Evolutionary conservation across 2,113 vertebrate species (phyloP).

Genomic region (Bungarus multicinctus): DNA sequence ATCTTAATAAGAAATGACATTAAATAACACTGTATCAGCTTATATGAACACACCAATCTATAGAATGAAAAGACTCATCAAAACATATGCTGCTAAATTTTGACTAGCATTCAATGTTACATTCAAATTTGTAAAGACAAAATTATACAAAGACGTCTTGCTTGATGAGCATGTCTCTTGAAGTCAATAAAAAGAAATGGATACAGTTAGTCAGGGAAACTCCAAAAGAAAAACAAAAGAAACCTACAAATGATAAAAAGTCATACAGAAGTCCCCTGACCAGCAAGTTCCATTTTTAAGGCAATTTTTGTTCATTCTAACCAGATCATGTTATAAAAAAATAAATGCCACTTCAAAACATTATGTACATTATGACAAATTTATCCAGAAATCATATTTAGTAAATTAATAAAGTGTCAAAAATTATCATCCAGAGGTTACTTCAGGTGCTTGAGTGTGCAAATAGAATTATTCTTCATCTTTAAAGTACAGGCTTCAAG

Average conservation of each 20-base stretch:
- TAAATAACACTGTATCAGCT: constrained; percentile 46
- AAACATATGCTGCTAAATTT: constrained; percentile 39
- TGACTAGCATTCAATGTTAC: constrained; percentile 44
- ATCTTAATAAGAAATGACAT: constrained; percentile 44
- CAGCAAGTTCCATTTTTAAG: constrained; percentile 81
- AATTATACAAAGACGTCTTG: constrained; percentile 50
- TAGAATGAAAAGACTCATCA: constrained; percentile 42
- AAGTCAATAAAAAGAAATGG: constrained; percentile 65
- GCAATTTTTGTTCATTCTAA: constrained; percentile 75
- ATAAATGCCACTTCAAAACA: constrained; percentile 84
- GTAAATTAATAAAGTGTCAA: constrained; percentile 78
- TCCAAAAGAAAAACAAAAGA: constrained; percentile 43
- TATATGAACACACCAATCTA: constrained; percentile 37
- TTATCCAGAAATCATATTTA: constrained; percentile 77
- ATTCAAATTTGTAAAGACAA: constrained; percentile 47
- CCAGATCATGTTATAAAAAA: constrained; percentile 80
- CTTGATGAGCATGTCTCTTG: constrained; percentile 63
- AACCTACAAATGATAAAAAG: constrained; percentile 60
- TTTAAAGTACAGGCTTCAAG: constrained; percentile 86
- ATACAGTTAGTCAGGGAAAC: constrained; percentile 64
- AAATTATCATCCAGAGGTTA: constrained; percentile 69
- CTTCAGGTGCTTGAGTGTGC: constrained; percentile 71
- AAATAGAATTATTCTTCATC: constrained; percentile 60
- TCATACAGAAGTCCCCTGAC: constrained; percentile 74
- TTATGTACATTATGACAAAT: constrained; percentile 78